Percentiles rank a stretch among this genome's conserved stretches.
Evolutionary conservation across 2,888 invertebrate genomes (phyloP).

Genomic region (Arge pagana): DNA sequence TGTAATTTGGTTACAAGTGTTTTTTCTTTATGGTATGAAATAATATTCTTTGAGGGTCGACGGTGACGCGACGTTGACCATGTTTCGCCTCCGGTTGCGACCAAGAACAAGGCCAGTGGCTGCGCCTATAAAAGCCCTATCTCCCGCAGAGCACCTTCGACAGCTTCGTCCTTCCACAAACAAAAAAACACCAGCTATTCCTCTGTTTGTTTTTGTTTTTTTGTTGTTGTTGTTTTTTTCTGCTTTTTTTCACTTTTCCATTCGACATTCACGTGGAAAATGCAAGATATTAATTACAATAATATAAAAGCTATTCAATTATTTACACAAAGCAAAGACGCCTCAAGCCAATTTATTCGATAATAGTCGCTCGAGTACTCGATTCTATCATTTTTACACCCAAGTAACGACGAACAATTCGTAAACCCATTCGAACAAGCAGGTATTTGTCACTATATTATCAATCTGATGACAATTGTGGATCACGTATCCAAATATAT

Average conservation of each 20-base stretch:
- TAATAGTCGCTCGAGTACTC: too few species aligned
- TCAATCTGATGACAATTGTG: too few species aligned
- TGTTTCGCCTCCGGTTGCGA: conserved; percentile 40
- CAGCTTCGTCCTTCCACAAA: conserved; percentile 83
- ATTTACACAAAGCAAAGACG: conserved; percentile 14
- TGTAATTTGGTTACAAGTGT: too few species aligned
- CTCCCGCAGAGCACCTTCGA: conserved; percentile 91
- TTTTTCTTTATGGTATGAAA: too few species aligned
- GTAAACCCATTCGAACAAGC: too few species aligned
- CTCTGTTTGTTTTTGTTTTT: conserved; percentile 15
- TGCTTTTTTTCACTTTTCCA: conserved; percentile 4
- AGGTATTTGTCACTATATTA: too few species aligned
- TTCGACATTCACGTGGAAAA: conserved; percentile 9
- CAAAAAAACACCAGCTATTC: conserved; percentile 55
- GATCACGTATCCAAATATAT: too few species aligned
- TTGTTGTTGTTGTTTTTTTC: conserved; percentile 14
- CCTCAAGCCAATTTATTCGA: conserved; percentile 21
- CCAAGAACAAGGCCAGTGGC: conserved; percentile 41
- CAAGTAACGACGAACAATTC: too few species aligned
- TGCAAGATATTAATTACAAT: conserved; percentile 11
- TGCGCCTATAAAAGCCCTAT: conserved; percentile 82
- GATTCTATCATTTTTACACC: too few species aligned
- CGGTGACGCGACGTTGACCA: conserved; percentile 45
- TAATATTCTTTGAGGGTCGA: too few species aligned
- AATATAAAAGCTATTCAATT: conserved; percentile 23